Evolutionary conservation across 2,888 invertebrate genomes (phyloP).

Genomic region (Lycaena phlaeas): DNA sequence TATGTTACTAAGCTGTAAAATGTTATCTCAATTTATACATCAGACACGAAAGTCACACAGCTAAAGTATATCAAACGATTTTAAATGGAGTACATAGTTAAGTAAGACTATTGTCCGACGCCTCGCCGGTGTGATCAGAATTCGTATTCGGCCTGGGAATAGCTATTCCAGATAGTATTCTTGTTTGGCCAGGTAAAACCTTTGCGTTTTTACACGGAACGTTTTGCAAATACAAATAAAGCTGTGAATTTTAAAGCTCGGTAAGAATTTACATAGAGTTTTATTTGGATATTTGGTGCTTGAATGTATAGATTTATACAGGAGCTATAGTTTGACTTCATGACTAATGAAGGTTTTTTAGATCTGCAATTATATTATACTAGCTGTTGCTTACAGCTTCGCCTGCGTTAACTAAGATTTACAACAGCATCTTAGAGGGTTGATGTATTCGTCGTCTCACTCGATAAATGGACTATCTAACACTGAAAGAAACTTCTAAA

Average conservation of each 20-base stretch:
- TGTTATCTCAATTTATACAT: slow-evolving; percentile 3
- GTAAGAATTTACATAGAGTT: slow-evolving; percentile 35
- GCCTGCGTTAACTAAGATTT: too few relatives aligned
- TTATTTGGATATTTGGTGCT: not conserved
- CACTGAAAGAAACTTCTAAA: too few relatives aligned
- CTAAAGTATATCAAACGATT: slow-evolving; percentile 17
- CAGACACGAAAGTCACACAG: slow-evolving; percentile 8
- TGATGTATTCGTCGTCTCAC: too few relatives aligned
- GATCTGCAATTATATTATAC: too few relatives aligned
- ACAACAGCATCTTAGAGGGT: too few relatives aligned
- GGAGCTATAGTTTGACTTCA: too few relatives aligned
- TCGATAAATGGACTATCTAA: too few relatives aligned
- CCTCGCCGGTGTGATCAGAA: slow-evolving; percentile 56
- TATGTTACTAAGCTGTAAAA: not conserved
- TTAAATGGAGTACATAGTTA: slow-evolving; percentile 20
- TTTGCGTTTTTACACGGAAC: slow-evolving; percentile 57
- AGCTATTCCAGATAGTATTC: slow-evolving; percentile 53
- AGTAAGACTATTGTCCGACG: slow-evolving; percentile 29
- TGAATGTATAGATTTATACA: not conserved
- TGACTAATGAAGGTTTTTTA: too few relatives aligned
- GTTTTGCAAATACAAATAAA: slow-evolving; percentile 59
- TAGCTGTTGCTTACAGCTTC: too few relatives aligned
- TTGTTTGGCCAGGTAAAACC: slow-evolving; percentile 59
- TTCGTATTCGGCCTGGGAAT: slow-evolving; percentile 65
- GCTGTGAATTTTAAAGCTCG: slow-evolving; percentile 44